phyloP scores from a whole-genome alignment of 2,797 vertebrate genomes.

The Alectoris magna region DNA sequence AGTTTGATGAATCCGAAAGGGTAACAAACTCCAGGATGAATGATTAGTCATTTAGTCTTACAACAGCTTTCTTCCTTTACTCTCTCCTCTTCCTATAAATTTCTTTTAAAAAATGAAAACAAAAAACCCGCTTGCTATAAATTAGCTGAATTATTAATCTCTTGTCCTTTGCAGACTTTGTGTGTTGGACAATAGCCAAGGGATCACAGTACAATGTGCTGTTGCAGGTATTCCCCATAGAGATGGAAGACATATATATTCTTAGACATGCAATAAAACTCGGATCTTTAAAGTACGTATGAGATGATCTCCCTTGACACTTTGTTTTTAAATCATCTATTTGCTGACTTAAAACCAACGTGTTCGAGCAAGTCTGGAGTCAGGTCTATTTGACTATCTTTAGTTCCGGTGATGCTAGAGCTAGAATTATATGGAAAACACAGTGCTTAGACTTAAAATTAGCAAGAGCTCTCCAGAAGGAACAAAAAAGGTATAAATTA shows the following conservation, averaged over 20 bases:
- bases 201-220: conserved; percentile 31
- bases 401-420: background rate
- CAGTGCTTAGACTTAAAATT: conserved; percentile 67
- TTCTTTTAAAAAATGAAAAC: conserved; percentile 43
- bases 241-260: conserved; percentile 42
- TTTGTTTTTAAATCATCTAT: conserved; percentile 48
- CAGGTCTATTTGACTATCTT: conserved; percentile 27
- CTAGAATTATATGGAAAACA: conserved; percentile 40
- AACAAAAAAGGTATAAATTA: conserved; percentile 92
- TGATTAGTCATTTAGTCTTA: conserved; percentile 35
- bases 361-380: background rate
- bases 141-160: conserved; percentile 77
- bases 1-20: conserved; percentile 37
- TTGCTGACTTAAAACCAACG: conserved; percentile 34
- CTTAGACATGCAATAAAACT: conserved; percentile 45
- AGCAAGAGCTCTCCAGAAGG: conserved; percentile 73
- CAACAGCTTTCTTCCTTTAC: conserved; percentile 40
- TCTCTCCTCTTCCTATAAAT: conserved; percentile 40
- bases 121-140: conserved; percentile 8
- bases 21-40: conserved; percentile 61
- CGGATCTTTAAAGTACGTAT: conserved; percentile 31
- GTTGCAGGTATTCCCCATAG: conserved; percentile 63
- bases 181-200: conserved; percentile 61
- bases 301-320: conserved; percentile 2
- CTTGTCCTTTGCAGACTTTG: conserved; percentile 43